Percentiles rank a stretch among this genome's conserved stretches.
Evolutionary conservation across 2,797 vertebrate genomes (phyloP).

Genomic region (Sarcophilus harrisii): DNA sequence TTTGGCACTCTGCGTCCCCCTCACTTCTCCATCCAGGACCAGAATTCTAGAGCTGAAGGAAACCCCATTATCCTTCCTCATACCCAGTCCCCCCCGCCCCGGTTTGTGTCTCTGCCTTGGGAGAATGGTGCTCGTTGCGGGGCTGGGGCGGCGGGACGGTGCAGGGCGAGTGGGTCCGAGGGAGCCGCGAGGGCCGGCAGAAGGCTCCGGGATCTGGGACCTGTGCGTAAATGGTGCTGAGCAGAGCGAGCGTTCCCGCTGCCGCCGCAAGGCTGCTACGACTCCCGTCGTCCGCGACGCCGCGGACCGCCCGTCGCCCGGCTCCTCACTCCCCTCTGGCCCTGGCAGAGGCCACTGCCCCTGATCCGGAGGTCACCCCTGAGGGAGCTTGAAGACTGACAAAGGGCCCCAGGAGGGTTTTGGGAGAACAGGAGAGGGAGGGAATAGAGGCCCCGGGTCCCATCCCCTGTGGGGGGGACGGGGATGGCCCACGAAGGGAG

Average conservation of each 20-base stretch:
- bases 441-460: slow-evolving; percentile 2
- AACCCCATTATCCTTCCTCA: background rate
- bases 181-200: background rate
- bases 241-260: background rate
- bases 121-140: background rate
- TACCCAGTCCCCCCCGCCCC: background rate
- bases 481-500: slow-evolving; percentile 53
- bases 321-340: background rate
- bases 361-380: background rate
- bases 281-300: background rate
- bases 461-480: too few relatives aligned
- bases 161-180: background rate
- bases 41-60: background rate
- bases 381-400: background rate
- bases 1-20: background rate
- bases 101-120: background rate
- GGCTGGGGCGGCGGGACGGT: background rate
- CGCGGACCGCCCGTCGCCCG: background rate
- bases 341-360: background rate
- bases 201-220: background rate
- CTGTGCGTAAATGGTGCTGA: background rate
- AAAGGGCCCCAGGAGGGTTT: background rate
- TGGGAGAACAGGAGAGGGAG: background rate
- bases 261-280: background rate
- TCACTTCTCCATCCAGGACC: background rate